These are phyloP conservation scores for Platalea minor DNA, from an alignment of 2,797 vertebrate genomes.

Conservation along the genomic window DNA sequence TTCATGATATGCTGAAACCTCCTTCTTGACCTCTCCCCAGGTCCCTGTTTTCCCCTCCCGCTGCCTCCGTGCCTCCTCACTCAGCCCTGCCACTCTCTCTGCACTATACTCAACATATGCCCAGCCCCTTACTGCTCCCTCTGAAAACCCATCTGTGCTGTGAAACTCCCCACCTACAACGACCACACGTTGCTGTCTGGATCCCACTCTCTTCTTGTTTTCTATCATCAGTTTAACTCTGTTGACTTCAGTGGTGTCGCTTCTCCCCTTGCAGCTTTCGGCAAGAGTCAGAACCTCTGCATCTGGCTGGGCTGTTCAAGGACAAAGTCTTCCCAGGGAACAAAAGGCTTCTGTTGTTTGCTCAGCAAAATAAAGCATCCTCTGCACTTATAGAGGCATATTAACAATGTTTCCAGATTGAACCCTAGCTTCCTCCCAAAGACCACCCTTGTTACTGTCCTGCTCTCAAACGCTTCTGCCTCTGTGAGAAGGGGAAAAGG, in stretches of 20 bases:
- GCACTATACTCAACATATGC: not conserved
- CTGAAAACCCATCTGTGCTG: conserved; percentile 57
- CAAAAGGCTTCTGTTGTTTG: not conserved
- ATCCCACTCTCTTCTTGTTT: conserved; percentile 37
- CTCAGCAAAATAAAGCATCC: not conserved
- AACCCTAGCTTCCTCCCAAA: not conserved
- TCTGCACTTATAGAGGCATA: not conserved
- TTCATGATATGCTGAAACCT: not conserved
- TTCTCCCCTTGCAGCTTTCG: not conserved
- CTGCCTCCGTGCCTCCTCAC: not conserved
- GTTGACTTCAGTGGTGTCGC: conserved; percentile 18
- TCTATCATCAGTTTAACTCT: conserved; percentile 30
- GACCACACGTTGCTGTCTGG: not conserved
- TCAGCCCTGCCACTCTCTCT: not conserved
- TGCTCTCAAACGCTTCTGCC: not conserved
- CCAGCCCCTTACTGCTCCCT: conserved; percentile 29
- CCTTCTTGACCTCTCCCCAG: not conserved
- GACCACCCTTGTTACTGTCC: not conserved
- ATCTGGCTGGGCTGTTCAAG: not conserved
- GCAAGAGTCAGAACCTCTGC: not conserved
- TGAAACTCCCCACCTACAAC: conserved; percentile 41
- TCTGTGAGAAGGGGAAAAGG: not conserved
- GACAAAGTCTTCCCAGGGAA: not conserved
- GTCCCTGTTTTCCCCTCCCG: not conserved
- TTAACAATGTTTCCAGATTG: not conserved